Conservation (phyloP, 2,888 invertebrate species). For the Carcina quercana region DNA sequence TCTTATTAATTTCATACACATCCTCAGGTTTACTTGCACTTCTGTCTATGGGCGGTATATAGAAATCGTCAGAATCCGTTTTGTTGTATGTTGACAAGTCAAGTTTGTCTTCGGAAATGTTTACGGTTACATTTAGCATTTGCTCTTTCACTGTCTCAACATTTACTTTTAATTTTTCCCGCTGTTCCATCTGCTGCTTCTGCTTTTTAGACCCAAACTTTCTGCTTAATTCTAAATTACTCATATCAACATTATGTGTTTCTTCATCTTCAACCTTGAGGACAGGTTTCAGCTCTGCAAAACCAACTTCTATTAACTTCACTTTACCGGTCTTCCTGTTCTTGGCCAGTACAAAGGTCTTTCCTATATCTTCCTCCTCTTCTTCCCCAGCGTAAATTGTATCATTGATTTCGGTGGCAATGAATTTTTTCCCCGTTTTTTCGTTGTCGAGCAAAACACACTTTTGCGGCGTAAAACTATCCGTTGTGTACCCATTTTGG, state of each 20-base stretch:
- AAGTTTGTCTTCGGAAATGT: conserved; percentile 37
- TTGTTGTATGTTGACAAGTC: conserved; percentile 46
- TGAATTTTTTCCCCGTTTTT: conserved; percentile 25
- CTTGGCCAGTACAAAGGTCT: conserved; percentile 41
- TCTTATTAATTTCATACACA: conserved; percentile 58
- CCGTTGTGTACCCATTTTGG: conserved; percentile 50
- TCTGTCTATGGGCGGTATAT: conserved; percentile 67
- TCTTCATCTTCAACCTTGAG: conserved; percentile 27
- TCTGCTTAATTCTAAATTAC: conserved; percentile 64
- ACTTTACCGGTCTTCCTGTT: conserved; percentile 52
- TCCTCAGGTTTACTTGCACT: conserved; percentile 52
- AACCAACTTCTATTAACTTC: conserved; percentile 40
- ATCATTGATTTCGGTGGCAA: conserved; percentile 33
- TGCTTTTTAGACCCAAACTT: conserved; percentile 79
- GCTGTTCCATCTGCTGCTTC: conserved; percentile 75
- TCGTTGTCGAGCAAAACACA: conserved; percentile 35
- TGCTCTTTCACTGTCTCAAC: conserved; percentile 73
- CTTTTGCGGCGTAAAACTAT: conserved; percentile 29
- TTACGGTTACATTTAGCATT: conserved; percentile 68
- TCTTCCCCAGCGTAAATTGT: conserved; percentile 50
- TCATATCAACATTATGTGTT: conserved; percentile 31
- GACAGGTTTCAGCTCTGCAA: conserved; percentile 40
- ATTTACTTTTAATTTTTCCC: conserved; percentile 73
- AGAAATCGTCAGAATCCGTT: conserved; percentile 50
- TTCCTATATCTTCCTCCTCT: conserved; percentile 33